These are phyloP conservation scores for Digitonthophagus gazella DNA, from an alignment of 2,888 invertebrate genomes.

Conservation along the genomic window DNA sequence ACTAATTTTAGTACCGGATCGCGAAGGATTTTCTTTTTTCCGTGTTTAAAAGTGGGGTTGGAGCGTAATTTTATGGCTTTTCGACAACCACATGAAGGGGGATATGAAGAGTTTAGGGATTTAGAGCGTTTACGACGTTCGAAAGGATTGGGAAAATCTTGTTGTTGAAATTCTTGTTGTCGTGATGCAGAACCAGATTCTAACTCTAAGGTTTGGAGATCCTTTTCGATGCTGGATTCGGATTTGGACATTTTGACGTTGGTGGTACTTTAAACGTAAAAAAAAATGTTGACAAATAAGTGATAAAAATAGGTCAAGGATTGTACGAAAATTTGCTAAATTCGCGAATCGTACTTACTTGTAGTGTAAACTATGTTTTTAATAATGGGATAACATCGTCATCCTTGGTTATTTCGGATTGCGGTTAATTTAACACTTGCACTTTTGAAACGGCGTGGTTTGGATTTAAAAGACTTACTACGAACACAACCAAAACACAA, in stretches of 20 bases:
- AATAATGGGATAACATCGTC: neutral
- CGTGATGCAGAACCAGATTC: slow-evolving; percentile 4
- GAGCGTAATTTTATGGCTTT: slow-evolving; percentile 43
- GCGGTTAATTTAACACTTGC: neutral
- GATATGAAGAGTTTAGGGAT: slow-evolving; percentile 38
- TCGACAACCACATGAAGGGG: slow-evolving; percentile 45
- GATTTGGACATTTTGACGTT: slow-evolving; percentile 46
- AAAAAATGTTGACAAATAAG: no score
- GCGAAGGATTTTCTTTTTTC: slow-evolving; percentile 55
- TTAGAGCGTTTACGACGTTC: slow-evolving; percentile 47
- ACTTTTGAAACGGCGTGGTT: neutral
- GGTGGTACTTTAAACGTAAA: slow-evolving; percentile 22
- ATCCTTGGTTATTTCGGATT: neutral
- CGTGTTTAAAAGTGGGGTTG: slow-evolving; percentile 43
- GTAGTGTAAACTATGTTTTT: slow-evolving; percentile 21
- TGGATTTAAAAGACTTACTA: neutral
- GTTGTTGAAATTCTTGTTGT: slow-evolving; percentile 10
- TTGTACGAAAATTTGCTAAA: neutral
- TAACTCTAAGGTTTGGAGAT: slow-evolving; percentile 48
- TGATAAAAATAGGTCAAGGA: slow-evolving; percentile 26
- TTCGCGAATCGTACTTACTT: slow-evolving; percentile 22
- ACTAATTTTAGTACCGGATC: slow-evolving; percentile 59
- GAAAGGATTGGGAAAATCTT: slow-evolving; percentile 42
- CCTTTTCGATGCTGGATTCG: slow-evolving; percentile 44
- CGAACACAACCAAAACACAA: slow-evolving; percentile 25